A percentile compares a stretch with the other conserved stretches of the same genome.
Conservation (phyloP, 2,797 vertebrate genomes). For the Characodon lateralis region DNA sequence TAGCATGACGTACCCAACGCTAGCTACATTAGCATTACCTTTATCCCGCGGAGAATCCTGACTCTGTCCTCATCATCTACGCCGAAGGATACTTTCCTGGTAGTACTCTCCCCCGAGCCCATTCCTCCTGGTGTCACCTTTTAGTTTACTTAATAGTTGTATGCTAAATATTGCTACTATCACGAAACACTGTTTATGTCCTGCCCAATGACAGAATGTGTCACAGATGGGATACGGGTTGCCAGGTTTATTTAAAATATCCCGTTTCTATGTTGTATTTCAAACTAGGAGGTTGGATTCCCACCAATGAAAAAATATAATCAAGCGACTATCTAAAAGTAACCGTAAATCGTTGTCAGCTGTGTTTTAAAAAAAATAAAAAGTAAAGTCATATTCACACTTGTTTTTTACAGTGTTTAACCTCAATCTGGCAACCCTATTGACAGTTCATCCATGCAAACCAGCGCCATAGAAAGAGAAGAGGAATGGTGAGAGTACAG, state of each 20-base stretch:
- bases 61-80: constrained; percentile 89
- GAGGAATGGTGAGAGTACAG: too few relatives aligned
- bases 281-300: not conserved
- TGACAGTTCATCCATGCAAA: not conserved
- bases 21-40: constrained; percentile 81
- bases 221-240: constrained; percentile 65
- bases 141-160: not conserved
- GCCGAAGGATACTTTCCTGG: constrained; percentile 88
- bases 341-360: fast-evolving
- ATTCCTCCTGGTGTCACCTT: constrained; percentile 59
- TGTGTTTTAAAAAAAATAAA: not conserved
- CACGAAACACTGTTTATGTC: constrained; percentile 29
- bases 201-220: constrained; percentile 63
- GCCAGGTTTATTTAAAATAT: constrained; percentile 32
- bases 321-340: fast-evolving
- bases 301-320: fast-evolving
- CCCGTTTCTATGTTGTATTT: not conserved
- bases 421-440: constrained; percentile 45
- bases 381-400: not conserved
- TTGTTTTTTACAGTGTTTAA: not conserved
- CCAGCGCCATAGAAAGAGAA: too few relatives aligned
- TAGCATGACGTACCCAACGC: constrained; percentile 48
- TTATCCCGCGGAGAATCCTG: constrained; percentile 89
- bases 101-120: constrained; percentile 86
- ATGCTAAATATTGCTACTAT: not conserved